Percentiles rank a stretch among this genome's conserved stretches.
Evolutionary conservation across 2,797 vertebrate species (phyloP).

Genomic region (Galaxias olidus): DNA sequence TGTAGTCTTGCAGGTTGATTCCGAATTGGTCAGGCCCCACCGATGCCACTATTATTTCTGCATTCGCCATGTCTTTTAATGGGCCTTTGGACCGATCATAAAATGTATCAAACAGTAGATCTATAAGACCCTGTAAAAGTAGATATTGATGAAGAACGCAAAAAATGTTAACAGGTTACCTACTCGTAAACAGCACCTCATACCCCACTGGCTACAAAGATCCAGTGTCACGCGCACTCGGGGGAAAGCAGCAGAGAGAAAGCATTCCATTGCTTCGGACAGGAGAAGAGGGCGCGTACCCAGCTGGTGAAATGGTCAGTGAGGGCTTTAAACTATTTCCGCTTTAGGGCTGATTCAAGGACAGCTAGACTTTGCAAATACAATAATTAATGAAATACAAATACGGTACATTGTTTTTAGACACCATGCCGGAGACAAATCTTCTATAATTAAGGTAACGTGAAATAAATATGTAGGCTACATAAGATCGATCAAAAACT

Average conservation of each 20-base stretch:
- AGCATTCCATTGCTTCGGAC: background rate
- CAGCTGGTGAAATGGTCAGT: no score
- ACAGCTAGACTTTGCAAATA: no score
- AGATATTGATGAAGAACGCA: conserved; percentile 32
- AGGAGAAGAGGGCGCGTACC: background rate
- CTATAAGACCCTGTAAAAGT: conserved; percentile 11
- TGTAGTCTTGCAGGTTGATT: conserved; percentile 73
- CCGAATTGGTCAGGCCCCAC: conserved; percentile 62
- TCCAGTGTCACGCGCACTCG: background rate
- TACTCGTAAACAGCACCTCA: background rate
- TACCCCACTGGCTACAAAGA: background rate
- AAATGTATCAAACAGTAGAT: no score
- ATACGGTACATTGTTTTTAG: no score
- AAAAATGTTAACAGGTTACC: background rate
- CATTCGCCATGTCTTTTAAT: conserved; percentile 77
- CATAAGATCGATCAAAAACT: no score
- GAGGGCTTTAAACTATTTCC: no score
- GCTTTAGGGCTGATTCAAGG: no score
- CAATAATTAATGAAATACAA: no score
- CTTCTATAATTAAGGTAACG: no score
- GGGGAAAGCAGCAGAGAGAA: background rate
- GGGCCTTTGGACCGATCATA: no score
- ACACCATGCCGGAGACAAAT: no score
- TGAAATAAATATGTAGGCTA: no score
- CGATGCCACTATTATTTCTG: conserved; percentile 67